Evolutionary conservation across 2,888 invertebrate species (phyloP).

Genomic region (Tetragonisca angustula): DNA sequence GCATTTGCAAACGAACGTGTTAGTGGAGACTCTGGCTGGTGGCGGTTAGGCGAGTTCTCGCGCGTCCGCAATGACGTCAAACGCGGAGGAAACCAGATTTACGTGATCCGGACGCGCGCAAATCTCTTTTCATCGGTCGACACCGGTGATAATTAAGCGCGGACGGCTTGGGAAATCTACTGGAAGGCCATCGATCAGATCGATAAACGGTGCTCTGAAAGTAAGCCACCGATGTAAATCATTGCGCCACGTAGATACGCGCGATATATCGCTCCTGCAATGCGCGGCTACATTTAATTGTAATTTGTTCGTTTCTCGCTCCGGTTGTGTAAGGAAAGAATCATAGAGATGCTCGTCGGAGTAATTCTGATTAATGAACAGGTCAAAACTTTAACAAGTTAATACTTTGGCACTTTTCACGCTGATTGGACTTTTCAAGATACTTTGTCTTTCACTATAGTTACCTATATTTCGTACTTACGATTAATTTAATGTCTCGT

Average conservation of each 20-base stretch:
- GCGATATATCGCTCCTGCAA: background rate
- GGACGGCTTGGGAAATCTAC: constrained; percentile 56
- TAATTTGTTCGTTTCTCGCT: background rate
- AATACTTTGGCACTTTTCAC: too few relatives aligned
- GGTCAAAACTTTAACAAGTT: too few relatives aligned
- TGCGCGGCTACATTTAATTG: background rate
- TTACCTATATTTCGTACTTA: too few relatives aligned
- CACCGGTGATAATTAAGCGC: constrained; percentile 47
- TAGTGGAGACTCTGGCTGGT: too few relatives aligned
- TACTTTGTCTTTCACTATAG: too few relatives aligned
- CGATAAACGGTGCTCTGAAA: constrained; percentile 49
- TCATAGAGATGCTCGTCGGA: too few relatives aligned
- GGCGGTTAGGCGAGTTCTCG: background rate
- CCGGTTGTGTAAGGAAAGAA: background rate
- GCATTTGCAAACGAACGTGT: background rate
- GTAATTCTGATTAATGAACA: too few relatives aligned
- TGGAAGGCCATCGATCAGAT: constrained; percentile 57
- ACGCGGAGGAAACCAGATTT: constrained; percentile 49
- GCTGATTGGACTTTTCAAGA: too few relatives aligned
- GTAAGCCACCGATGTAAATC: constrained; percentile 36
- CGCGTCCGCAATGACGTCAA: constrained; percentile 49
- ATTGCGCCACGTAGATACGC: constrained; percentile 29
- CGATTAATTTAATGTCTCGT: too few relatives aligned
- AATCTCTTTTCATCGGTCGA: constrained; percentile 54
- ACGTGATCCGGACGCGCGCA: constrained; percentile 57